Evolutionary conservation across 2,888 invertebrate species (phyloP), one percentile per base, ranked within the genome.

Genomic region (Limenitis camilla): DNA sequence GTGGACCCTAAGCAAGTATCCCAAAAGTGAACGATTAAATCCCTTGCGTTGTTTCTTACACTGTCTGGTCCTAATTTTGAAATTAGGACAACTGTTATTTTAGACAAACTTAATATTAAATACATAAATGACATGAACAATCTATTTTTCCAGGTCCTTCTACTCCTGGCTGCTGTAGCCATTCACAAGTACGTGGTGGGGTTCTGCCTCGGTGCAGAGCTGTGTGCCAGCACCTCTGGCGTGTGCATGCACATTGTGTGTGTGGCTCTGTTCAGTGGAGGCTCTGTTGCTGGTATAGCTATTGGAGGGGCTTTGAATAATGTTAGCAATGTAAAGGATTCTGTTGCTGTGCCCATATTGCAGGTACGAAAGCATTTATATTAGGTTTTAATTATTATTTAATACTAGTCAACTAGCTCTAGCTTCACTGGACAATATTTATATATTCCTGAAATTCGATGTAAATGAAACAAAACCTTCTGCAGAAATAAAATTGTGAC

Each of bases 131-230:
- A 10, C 4, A 36, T 40, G 7, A n/a, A n/a, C n/a, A n/a, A n/a
- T n/a, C 19, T 38, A 31, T 36, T 33, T 30, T 78, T 81, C 5
- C 74, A 93, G 93, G 92, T 93, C 1, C 77, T 93, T 1, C 82
- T 92, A 11, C 80, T 92, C 5, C 81, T 92, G 7, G 91, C 88
- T 10, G 94, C 92, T 6, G 92, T 95, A 2, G 90, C 93, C 0
- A 92, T 93, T 4, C 95, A 95, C 80, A 95, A 95, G 79, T 90
- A 92, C 61, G 94, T 95, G 10, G 93, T 95, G 49, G 92, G 92
- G 0, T 94, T 95, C 77, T 95, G 94, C 63, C 85, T 95, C 42
- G 95, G 95, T 0, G 88, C 93, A 0, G 94, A 94, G 74, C 81
- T 95, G 52, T 88, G 89, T 40, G 88, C 88, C n/a, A 89, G 84